Percentiles rank a stretch among this genome's conserved stretches.
Conservation (phyloP, 2,113 vertebrate species). For the Nansenia antarctica region DNA sequence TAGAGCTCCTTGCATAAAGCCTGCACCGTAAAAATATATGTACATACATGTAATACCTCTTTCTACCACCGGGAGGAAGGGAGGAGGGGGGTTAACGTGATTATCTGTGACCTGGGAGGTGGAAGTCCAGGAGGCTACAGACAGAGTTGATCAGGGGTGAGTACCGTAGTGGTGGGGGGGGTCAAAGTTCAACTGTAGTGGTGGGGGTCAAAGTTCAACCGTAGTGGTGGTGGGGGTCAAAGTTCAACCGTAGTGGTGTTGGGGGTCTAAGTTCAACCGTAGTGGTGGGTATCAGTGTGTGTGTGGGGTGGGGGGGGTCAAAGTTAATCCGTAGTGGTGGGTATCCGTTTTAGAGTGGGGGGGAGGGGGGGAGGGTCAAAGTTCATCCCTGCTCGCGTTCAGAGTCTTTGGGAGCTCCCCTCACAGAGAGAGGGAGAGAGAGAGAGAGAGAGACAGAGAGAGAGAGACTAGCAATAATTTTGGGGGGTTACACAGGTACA, state of each 20-base stretch:
- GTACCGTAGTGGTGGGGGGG: constrained; percentile 14
- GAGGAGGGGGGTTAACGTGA: no score
- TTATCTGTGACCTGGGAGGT: constrained; percentile 27
- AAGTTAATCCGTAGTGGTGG: no score
- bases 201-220: no score
- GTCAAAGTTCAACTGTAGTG: no score
- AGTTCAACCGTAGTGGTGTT: no score
- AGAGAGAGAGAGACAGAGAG: not conserved
- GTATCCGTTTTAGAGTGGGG: no score
- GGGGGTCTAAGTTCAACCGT: no score
- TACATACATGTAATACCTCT: constrained; percentile 52
- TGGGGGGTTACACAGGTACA: not conserved
- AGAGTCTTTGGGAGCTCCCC: not conserved
- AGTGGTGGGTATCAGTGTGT: no score
- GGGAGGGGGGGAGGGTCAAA: not conserved
- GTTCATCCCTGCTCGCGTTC: not conserved
- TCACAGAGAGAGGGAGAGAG: not conserved
- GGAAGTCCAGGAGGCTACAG: constrained; percentile 17
- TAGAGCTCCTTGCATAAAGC: constrained; percentile 33
- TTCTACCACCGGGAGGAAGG: constrained; percentile 40
- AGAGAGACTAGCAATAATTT: not conserved
- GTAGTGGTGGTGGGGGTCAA: no score
- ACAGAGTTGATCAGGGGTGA: constrained; percentile 8
- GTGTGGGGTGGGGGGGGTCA: no score
- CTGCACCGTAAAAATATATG: constrained; percentile 50